A percentile compares a stretch with the other conserved stretches of the same genome.
These are phyloP conservation scores for Marasmarcha lunaedactyla DNA, from an alignment of 2,888 invertebrate genomes.

Conservation along the genomic window DNA sequence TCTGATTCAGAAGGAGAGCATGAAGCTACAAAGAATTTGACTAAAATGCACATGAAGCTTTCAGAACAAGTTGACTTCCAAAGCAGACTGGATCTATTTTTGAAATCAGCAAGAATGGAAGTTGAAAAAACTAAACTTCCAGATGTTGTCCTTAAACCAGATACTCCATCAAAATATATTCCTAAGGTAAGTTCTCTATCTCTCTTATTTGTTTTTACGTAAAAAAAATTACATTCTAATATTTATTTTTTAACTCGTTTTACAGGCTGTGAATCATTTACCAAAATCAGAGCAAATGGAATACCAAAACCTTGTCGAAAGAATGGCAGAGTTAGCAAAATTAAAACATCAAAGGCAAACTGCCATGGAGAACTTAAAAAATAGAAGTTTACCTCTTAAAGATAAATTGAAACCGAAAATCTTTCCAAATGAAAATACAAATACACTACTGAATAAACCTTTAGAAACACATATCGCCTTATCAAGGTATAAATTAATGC, in stretches of 20 bases:
- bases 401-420: conserved; percentile 49
- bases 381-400: conserved; percentile 21
- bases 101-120: conserved; percentile 53
- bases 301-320: conserved; percentile 53
- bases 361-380: conserved; percentile 25
- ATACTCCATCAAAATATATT: conserved; percentile 43
- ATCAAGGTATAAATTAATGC: conserved; percentile 46
- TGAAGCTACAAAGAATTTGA: conserved; percentile 61
- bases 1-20: conserved; percentile 64
- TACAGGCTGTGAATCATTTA: conserved; percentile 55
- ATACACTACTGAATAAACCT: conserved; percentile 19
- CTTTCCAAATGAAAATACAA: conserved; percentile 23
- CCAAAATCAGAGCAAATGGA: conserved; percentile 62
- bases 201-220: conserved; percentile 1
- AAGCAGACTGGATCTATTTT: conserved; percentile 49
- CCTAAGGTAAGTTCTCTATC: conserved; percentile 39
- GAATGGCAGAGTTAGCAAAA: conserved; percentile 62
- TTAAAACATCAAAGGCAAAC: conserved; percentile 51
- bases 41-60: conserved; percentile 61
- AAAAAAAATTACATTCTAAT: no score
- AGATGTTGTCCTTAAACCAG: conserved; percentile 36
- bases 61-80: conserved; percentile 55
- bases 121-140: conserved; percentile 43
- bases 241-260: conserved; percentile 13
- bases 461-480: conserved; percentile 47